Conservation (phyloP, 92 coral and sea anemone genomes). For the Blastomussa wellsi region DNA sequence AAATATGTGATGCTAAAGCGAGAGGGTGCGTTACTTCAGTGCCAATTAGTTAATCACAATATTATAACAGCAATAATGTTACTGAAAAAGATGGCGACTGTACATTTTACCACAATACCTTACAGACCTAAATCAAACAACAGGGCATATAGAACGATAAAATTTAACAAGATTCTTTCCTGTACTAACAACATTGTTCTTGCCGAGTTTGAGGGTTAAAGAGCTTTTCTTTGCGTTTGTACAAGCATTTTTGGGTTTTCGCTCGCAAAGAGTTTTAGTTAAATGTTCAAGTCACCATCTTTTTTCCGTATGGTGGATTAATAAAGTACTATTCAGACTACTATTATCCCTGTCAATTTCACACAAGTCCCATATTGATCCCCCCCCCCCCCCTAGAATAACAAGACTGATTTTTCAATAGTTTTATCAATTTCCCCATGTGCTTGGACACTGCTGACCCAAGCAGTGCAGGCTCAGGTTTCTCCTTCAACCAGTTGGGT, state of each 20-base stretch:
- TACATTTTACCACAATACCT: too few relatives aligned
- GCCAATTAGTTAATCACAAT: background rate
- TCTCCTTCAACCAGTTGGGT: conserved; percentile 25
- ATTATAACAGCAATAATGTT: background rate
- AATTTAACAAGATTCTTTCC: too few relatives aligned
- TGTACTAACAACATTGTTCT: too few relatives aligned
- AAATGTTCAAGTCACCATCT: too few relatives aligned
- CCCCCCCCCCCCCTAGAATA: background rate
- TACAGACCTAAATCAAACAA: too few relatives aligned
- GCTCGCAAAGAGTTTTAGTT: too few relatives aligned
- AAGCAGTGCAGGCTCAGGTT: conserved; percentile 7
- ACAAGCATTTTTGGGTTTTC: too few relatives aligned
- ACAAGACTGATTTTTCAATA: background rate
- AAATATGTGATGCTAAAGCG: background rate
- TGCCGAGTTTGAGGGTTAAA: too few relatives aligned
- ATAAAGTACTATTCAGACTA: background rate
- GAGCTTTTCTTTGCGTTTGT: too few relatives aligned
- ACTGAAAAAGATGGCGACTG: too few relatives aligned
- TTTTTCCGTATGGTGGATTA: background rate
- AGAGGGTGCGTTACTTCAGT: background rate
- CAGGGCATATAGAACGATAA: too few relatives aligned
- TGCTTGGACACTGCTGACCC: background rate
- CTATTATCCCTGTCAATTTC: background rate
- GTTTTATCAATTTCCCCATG: too few relatives aligned
- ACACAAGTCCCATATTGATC: background rate